Base-by-base conservation (phyloP, 2,797 vertebrate genomes). In the Semotilus atromaculatus region DNA sequence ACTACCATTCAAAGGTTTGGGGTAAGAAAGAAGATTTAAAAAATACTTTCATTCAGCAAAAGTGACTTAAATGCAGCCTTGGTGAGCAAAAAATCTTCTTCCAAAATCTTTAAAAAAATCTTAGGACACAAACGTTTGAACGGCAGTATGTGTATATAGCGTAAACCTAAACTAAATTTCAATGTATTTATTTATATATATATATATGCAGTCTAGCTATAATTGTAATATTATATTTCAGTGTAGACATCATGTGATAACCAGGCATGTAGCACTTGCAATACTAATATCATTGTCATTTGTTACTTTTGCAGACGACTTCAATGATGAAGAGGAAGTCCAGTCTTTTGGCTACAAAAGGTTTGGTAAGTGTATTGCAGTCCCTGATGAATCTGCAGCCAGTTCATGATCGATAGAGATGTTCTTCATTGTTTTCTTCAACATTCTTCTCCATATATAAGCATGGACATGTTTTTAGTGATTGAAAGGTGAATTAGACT, bases 321-420 rank as follows among this genome's bases (percentile, higher is more conserved):
- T 97, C 88, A 94, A 95, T 76, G 98, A 99, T 93, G 98, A 99
- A 91, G 98, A 99, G 93, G 98, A 99, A 95, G 98, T 99, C 86
- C 98, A 99, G 92, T 99, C 98, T 94, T 99, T 99, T 82, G 98
- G 98, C 88, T 99, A 99, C 91, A 99, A 99, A 95, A 95, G 98
- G 90, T 99, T 99, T 93, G 98, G 98, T 99, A 92, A 99, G 98
- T 98, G 79, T 16, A 84, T 45, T 60, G 43, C 72, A 34, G 19
- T 55, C 26, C 19, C 64, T 74, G 82, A 58, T 64, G 23, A 73
- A 80, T 80, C 58, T 48, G 36, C 43, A 80, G 23, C 77, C 60
- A 3, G 7, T 84, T 38, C 43, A 55, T 48, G 36, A 79, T 45
- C 10, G 18, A 23, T 26, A 58, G 23, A 66, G 45, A 21, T 45